phyloP scores from a whole-genome alignment of 2,888 invertebrate genomes.

The Megastigmus dorsalis region DNA sequence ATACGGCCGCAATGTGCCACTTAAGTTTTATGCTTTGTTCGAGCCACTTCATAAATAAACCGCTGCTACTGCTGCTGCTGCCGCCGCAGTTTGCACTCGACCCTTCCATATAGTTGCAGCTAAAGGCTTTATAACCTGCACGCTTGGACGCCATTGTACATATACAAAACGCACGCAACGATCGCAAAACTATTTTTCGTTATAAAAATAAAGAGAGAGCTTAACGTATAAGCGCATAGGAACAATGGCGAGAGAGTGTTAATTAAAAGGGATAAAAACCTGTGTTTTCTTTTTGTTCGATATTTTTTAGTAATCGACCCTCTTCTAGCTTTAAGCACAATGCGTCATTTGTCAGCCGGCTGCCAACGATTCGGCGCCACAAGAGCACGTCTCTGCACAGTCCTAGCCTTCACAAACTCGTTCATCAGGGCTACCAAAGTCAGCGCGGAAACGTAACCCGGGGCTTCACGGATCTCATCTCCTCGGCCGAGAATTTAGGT shows the following conservation, averaged over 20 bases:
- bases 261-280: conserved; percentile 27
- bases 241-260: conserved; percentile 25
- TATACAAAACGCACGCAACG: neutral
- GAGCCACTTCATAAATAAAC: too few species aligned
- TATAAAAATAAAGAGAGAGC: neutral
- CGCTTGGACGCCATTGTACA: neutral
- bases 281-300: conserved; percentile 38
- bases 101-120: too few species aligned
- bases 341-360: conserved; percentile 92
- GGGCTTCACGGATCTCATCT: conserved; percentile 83
- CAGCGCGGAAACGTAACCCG: conserved; percentile 72
- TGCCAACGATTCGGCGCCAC: conserved; percentile 90
- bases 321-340: conserved; percentile 94
- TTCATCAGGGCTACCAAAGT: conserved; percentile 74
- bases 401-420: conserved; percentile 79
- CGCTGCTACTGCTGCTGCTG: too few species aligned
- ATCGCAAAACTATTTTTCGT: too few species aligned
- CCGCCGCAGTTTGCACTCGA: too few species aligned
- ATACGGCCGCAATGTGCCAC: too few species aligned
- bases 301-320: conserved; percentile 78
- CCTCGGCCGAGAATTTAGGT: conserved; percentile 86
- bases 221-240: conserved; percentile 12
- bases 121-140: too few species aligned
- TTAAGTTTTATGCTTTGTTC: too few species aligned
- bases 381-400: conserved; percentile 87